These are phyloP conservation scores for Phytoseiulus persimilis DNA, from an alignment of 2,888 invertebrate genomes.

Conservation along the genomic window DNA sequence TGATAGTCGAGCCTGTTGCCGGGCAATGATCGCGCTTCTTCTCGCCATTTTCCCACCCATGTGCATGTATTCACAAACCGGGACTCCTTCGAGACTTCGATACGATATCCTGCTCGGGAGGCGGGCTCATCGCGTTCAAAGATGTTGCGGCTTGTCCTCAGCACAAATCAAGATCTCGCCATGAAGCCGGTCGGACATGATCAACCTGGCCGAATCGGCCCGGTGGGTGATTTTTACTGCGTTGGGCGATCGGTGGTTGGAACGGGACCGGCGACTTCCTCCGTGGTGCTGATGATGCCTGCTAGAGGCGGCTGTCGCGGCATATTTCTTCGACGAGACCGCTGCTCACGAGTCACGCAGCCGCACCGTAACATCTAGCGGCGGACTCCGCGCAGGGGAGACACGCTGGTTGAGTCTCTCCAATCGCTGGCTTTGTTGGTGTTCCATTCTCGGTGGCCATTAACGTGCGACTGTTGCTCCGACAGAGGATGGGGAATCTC, in stretches of 20 bases:
- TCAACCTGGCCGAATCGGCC: too few relatives aligned
- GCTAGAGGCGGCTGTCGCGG: background rate
- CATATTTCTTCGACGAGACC: background rate
- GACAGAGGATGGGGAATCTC: background rate
- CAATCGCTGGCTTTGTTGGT: background rate
- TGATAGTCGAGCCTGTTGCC: background rate
- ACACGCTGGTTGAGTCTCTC: background rate
- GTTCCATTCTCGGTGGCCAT: background rate
- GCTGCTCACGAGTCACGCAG: background rate
- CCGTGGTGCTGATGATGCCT: background rate
- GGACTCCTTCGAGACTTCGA: too few relatives aligned
- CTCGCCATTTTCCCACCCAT: too few relatives aligned
- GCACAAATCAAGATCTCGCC: too few relatives aligned
- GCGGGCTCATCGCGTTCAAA: too few relatives aligned
- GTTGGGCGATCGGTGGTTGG: too few relatives aligned
- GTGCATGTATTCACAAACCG: too few relatives aligned
- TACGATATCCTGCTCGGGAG: too few relatives aligned
- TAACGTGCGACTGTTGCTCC: background rate
- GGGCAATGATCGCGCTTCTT: background rate
- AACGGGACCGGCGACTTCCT: background rate
- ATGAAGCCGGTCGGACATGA: too few relatives aligned
- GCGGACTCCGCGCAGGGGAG: background rate
- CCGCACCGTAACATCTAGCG: background rate
- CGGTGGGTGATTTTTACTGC: too few relatives aligned
- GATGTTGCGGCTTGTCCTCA: too few relatives aligned